Evolutionary conservation across 2,888 invertebrate species (phyloP).

Genomic region (Dascillus cervinus): DNA sequence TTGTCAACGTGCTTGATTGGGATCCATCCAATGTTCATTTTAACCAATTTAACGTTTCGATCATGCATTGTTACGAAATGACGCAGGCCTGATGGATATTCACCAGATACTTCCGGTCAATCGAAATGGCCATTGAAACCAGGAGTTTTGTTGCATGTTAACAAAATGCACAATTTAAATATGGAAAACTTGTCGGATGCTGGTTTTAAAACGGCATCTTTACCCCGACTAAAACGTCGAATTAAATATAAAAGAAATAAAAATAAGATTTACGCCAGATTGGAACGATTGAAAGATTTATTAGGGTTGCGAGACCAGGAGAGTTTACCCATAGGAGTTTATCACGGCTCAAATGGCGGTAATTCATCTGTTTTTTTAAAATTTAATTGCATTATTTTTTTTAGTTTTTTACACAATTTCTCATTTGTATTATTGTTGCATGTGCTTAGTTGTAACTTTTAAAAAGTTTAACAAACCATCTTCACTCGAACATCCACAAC

Average conservation of each 20-base stretch:
- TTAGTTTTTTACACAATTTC: neutral
- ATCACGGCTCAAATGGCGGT: conserved; percentile 44
- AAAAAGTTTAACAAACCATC: conserved; percentile 52
- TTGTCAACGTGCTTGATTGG: conserved; percentile 22
- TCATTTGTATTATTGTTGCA: conserved; percentile 31
- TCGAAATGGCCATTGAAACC: conserved; percentile 83
- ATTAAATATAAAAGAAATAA: conserved; percentile 32
- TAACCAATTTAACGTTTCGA: no score
- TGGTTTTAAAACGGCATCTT: conserved; percentile 29
- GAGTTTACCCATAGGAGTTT: conserved; percentile 42
- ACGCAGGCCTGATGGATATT: conserved; percentile 46
- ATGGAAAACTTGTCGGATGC: conserved; percentile 30
- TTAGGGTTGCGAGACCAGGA: conserved; percentile 35
- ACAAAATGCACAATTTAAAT: conserved; percentile 59
- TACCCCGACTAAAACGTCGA: conserved; percentile 17
- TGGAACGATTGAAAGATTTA: conserved; percentile 34
- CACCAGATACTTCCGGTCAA: conserved; percentile 30
- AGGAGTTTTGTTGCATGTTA: conserved; percentile 81
- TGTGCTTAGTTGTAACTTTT: conserved; percentile 70
- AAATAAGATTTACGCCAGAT: conserved; percentile 35
- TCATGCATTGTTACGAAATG: no score
- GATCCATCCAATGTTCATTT: no score
- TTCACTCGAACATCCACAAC: conserved; percentile 26
- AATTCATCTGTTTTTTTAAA: conserved; percentile 23
- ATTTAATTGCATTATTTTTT: conserved; percentile 3